Conservation (phyloP, 2,113 vertebrate genomes). For the Clinocottus analis region DNA sequence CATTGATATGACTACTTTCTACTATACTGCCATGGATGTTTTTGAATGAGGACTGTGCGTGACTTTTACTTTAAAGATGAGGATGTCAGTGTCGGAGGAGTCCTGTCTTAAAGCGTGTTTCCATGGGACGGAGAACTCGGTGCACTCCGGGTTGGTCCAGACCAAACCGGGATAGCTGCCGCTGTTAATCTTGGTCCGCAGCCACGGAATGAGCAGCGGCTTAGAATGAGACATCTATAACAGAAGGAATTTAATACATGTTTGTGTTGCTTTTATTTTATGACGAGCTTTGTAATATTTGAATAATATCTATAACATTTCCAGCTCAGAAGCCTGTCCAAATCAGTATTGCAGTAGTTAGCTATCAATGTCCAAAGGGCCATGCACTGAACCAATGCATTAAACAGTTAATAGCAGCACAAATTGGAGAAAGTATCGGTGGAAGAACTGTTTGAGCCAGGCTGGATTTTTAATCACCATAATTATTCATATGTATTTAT, state of each 20-base stretch:
- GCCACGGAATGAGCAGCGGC: constrained; percentile 88
- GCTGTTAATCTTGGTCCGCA: constrained; percentile 80
- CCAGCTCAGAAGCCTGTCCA: neutral
- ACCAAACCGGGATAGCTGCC: constrained; percentile 82
- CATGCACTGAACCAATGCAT: neutral
- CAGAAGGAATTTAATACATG: neutral
- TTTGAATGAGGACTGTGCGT: neutral
- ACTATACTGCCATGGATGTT: no score
- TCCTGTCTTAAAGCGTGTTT: constrained; percentile 89
- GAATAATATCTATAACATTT: neutral
- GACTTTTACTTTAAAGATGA: constrained; percentile 86
- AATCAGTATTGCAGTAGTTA: no score
- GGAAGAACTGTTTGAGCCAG: neutral
- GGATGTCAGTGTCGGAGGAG: constrained; percentile 79
- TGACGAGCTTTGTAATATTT: neutral
- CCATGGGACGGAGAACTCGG: constrained; percentile 88
- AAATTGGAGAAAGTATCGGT: no score
- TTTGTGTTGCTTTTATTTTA: neutral
- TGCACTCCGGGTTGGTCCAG: constrained; percentile 81
- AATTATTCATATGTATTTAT: neutral
- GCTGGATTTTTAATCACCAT: neutral
- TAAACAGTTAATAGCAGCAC: neutral
- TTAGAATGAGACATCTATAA: constrained; percentile 79
- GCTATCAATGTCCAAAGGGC: no score
- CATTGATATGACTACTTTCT: neutral